Conservation (phyloP, 2,797 vertebrate genomes). For the Oreonectes daqikongensis region DNA sequence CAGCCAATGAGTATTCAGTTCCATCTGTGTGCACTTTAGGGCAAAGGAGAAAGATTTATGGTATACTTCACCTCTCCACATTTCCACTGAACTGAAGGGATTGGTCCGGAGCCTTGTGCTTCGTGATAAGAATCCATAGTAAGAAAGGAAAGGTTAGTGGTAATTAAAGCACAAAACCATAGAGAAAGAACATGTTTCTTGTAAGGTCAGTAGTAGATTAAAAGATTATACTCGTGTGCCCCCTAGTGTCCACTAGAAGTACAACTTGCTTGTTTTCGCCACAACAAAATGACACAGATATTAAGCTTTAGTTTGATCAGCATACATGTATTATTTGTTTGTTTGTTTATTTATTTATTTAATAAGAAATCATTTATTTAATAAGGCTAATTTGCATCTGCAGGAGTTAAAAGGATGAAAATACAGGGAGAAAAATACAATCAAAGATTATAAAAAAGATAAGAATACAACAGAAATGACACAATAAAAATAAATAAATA, state of each 20-base stretch:
- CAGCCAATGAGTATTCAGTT: slow-evolving; percentile 35
- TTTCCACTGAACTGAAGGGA: slow-evolving; percentile 54
- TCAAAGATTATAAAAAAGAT: too few species aligned
- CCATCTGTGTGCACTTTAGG: slow-evolving; percentile 41
- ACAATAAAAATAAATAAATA: too few species aligned
- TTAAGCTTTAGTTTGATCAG: too few species aligned
- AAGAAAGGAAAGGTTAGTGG: slow-evolving; percentile 60
- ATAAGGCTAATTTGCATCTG: too few species aligned
- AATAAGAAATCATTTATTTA: too few species aligned
- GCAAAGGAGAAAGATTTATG: slow-evolving; percentile 41
- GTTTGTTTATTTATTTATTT: too few species aligned
- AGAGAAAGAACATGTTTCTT: slow-evolving; percentile 65
- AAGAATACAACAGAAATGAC: too few species aligned
- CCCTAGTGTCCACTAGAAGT: slow-evolving; percentile 49
- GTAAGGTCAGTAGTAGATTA: slow-evolving; percentile 46
- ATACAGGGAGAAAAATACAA: too few species aligned
- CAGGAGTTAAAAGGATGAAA: too few species aligned
- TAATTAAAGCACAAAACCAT: slow-evolving; percentile 61
- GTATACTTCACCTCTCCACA: slow-evolving; percentile 44
- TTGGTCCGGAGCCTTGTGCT: slow-evolving; percentile 58
- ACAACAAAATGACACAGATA: too few species aligned
- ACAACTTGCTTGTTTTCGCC: background rate
- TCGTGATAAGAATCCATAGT: slow-evolving; percentile 60
- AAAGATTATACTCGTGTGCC: slow-evolving; percentile 55
- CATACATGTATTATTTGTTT: too few species aligned